Evolutionary conservation across 1,140 invertebrate genomes (phyloP).

Genomic region (Heliconius melpomene): DNA sequence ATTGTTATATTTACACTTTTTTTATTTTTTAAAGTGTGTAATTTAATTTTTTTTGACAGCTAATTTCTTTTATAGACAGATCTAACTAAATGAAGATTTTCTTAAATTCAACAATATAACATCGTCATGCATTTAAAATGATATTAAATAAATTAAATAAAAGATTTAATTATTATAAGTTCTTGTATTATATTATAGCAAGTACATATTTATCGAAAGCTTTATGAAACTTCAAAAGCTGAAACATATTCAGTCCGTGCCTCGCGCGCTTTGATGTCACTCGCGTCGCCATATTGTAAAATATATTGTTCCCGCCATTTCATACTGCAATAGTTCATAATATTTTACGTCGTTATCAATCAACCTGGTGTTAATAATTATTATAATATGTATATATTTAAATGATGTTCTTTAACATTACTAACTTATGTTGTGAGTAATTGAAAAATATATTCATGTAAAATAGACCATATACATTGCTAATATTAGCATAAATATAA

Average conservation of each 20-base stretch:
- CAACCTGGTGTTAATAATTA: too few relatives aligned
- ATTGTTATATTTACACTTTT: too few relatives aligned
- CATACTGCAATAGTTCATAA: not conserved
- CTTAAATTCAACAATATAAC: not conserved
- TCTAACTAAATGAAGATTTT: not conserved
- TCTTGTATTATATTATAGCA: not conserved
- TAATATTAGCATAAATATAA: too few relatives aligned
- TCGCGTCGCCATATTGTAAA: constrained; percentile 54
- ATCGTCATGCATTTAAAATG: not conserved
- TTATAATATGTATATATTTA: too few relatives aligned
- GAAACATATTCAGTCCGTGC: constrained; percentile 56
- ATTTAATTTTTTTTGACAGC: too few relatives aligned
- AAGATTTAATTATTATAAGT: not conserved
- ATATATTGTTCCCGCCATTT: constrained; percentile 55
- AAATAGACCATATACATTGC: too few relatives aligned
- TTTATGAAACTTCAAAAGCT: constrained; percentile 38
- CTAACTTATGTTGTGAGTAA: too few relatives aligned
- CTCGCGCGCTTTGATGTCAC: constrained; percentile 51
- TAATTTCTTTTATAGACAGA: too few relatives aligned
- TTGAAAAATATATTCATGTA: too few relatives aligned
- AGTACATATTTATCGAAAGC: not conserved
- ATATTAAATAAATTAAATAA: not conserved
- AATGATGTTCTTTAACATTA: too few relatives aligned
- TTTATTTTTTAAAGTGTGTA: too few relatives aligned
- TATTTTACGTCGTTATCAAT: not conserved